Conservation (phyloP, 2,888 invertebrate genomes). For the Drosophila robusta region DNA sequence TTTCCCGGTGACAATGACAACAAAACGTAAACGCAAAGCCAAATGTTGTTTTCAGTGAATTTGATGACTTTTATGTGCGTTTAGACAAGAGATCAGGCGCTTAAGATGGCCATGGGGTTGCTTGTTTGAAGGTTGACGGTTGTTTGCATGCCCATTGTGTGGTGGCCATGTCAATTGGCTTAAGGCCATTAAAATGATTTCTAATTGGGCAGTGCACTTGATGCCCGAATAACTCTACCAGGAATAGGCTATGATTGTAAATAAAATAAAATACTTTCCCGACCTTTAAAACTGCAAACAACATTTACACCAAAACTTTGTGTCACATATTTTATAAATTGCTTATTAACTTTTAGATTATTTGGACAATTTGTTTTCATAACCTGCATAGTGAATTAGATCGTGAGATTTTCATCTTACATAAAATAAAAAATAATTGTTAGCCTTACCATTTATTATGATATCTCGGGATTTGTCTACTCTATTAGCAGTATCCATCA, state of each 20-base stretch:
- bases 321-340: too few species aligned
- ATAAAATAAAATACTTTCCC: slow-evolving; percentile 6
- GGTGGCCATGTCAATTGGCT: slow-evolving; percentile 71
- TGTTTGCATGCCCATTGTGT: slow-evolving; percentile 50
- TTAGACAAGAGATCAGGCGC: slow-evolving; percentile 83
- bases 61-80: slow-evolving; percentile 83
- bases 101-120: slow-evolving; percentile 83
- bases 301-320: too few species aligned
- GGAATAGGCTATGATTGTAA: neutral
- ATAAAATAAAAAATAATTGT: too few species aligned
- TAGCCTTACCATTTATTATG: too few species aligned
- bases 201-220: slow-evolving; percentile 74
- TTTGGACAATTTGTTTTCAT: too few species aligned
- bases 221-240: slow-evolving; percentile 7
- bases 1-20: slow-evolving; percentile 73
- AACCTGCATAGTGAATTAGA: too few species aligned
- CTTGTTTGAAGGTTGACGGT: slow-evolving; percentile 34
- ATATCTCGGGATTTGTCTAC: too few species aligned
- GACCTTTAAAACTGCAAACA: neutral
- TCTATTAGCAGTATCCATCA: too few species aligned
- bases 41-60: slow-evolving; percentile 84
- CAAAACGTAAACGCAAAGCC: slow-evolving; percentile 77
- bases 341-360: too few species aligned
- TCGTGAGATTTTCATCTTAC: too few species aligned
- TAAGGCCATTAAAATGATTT: slow-evolving; percentile 79